Evolutionary conservation across 1,140 invertebrate species (phyloP).

Genomic region (Heterodera schachtii): DNA sequence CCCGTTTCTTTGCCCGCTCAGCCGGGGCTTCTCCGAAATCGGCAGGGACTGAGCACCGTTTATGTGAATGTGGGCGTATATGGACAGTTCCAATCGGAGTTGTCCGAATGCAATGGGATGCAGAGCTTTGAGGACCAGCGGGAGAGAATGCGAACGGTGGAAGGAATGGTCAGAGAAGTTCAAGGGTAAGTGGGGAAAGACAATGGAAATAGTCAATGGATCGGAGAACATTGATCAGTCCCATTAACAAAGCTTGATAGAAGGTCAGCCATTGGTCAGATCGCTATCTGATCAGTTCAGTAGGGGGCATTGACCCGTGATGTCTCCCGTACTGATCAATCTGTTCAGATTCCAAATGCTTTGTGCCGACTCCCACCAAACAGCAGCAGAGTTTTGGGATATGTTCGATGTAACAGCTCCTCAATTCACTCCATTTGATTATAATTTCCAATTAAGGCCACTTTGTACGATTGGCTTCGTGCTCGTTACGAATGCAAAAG

Average conservation of each 20-base stretch:
- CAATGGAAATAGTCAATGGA: not conserved
- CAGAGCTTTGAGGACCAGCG: conserved; percentile 68
- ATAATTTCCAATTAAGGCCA: conserved; percentile 61
- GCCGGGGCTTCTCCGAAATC: conserved; percentile 74
- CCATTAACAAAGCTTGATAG: too few relatives aligned
- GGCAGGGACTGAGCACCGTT: conserved; percentile 67
- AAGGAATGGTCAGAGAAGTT: conserved; percentile 74
- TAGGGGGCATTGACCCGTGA: too few relatives aligned
- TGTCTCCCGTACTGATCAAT: not conserved
- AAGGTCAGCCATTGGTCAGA: too few relatives aligned
- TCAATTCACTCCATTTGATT: not conserved
- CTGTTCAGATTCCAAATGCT: conserved; percentile 79
- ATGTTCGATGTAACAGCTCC: conserved; percentile 76
- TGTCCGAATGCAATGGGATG: not conserved
- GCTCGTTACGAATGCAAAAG: conserved; percentile 72
- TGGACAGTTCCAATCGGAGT: conserved; percentile 68
- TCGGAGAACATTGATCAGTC: conserved; percentile 20
- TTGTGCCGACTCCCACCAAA: conserved; percentile 81
- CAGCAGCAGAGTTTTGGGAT: conserved; percentile 76
- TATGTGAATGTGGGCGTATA: conserved; percentile 80
- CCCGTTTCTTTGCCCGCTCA: conserved; percentile 76
- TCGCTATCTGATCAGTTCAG: too few relatives aligned
- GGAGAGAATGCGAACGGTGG: conserved; percentile 74
- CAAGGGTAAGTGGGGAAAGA: conserved; percentile 70
- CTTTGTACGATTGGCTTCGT: conserved; percentile 76